A percentile compares a stretch with the other conserved stretches of the same genome.
Conservation (phyloP, 2,113 vertebrate species). For the Psittacara wagleri region DNA sequence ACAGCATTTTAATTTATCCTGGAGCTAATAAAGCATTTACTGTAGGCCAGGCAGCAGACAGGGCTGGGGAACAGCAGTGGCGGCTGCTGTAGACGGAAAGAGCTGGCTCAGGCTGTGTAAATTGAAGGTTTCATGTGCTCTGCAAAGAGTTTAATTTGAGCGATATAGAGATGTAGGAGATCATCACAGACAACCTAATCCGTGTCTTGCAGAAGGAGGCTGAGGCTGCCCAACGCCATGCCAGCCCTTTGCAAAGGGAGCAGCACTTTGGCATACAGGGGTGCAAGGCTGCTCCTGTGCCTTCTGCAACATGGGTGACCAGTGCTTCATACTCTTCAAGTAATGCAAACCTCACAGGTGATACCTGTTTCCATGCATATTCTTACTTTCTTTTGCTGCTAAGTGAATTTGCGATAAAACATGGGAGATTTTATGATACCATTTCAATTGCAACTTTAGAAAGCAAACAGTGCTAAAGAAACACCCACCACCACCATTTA, state of each 20-base stretch:
- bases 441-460: background rate
- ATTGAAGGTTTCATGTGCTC: background rate
- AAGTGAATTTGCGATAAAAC: background rate
- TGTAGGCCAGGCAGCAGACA: background rate
- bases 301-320: background rate
- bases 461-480: background rate
- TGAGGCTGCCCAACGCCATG: rapidly evolving
- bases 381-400: background rate
- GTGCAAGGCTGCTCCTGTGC: background rate
- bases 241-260: background rate
- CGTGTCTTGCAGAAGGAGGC: rapidly evolving
- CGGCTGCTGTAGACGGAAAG: background rate
- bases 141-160: background rate
- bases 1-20: background rate
- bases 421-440: background rate
- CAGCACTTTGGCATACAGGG: background rate
- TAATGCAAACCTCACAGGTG: rapidly evolving
- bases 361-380: background rate
- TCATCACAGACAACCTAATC: background rate
- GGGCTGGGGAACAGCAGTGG: rapidly evolving
- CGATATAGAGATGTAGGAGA: rapidly evolving
- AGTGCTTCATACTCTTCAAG: rapidly evolving
- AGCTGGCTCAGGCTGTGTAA: background rate
- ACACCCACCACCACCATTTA: background rate
- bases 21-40: background rate